Evolutionary conservation across 92 coral and sea anemone species (phyloP), one percentile per base, ranked within the genome.

Genomic region (Zoanthus sociatus): DNA sequence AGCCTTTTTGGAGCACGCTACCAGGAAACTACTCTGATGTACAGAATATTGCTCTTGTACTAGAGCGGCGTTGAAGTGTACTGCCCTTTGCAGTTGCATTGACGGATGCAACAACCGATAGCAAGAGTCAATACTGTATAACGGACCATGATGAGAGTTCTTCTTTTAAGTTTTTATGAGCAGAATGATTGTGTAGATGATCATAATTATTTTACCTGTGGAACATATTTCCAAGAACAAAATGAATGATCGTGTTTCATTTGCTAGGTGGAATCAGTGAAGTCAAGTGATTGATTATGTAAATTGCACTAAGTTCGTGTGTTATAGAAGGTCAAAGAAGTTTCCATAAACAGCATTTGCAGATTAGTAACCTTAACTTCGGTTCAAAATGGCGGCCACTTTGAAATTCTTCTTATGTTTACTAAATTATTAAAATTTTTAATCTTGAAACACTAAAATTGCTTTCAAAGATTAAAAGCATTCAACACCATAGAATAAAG

Each of bases 71-170:
- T 44, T 44, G 54, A 79, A 58, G 16, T 60, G 70, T 37, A 48
- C 87, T 31, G 87, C 87, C 7, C 87, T 83, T 66, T 84, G 88
- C 79, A 55, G 81, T 14, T 84, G 88, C 17, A 73, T 6, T 84
- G 88, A 84, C 71, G 67, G 45, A 83, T 82, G 86, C 76, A 63
- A 82, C n/a, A 82, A 82, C 60, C 30, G 55, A 66, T 66, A 8
- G 73, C 8, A 68, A 68, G 73, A 12, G 4, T 68, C 73, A 68
- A 68, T 7, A 68, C 73, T 12, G 8, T 1, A 20, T 68, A 68
- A 20, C 2, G 73, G 73, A 68, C 73, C 12, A 21, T 68, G 73
- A 68, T 68, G 73, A 68, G 73, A 68, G 73, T 68, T 68, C 64
- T 56, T 16, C 15, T 56, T 13, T 56, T 16, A 56, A 13, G 64